Evolutionary conservation across 2,113 vertebrate genomes (phyloP).

Genomic region (Scalopus aquaticus): DNA sequence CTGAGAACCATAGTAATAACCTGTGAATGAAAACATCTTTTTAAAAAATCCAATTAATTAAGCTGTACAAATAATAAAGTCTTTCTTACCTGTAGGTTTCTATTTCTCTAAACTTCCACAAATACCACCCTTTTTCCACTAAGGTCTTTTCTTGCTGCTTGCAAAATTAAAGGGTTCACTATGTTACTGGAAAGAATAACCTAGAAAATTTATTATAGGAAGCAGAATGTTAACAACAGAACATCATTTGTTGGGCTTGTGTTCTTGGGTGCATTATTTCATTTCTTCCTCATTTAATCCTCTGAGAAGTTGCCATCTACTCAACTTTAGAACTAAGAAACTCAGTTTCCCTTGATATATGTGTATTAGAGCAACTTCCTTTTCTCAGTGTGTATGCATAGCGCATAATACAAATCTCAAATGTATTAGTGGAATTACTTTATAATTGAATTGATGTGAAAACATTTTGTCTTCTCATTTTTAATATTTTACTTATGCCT

Average conservation of each 20-base stretch:
- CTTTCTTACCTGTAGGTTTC: constrained; percentile 14
- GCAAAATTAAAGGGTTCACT: neutral
- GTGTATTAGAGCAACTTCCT: neutral
- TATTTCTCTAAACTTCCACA: neutral
- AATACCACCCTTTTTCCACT: neutral
- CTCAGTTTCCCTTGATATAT: neutral
- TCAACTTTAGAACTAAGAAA: neutral
- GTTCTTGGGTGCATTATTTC: neutral
- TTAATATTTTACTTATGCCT: neutral
- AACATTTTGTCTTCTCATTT: neutral
- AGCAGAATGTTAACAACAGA: neutral
- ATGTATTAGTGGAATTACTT: neutral
- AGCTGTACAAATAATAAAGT: neutral
- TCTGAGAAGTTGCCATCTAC: neutral
- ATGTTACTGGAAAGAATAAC: neutral
- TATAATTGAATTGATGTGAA: neutral
- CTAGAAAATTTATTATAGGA: neutral
- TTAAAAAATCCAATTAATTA: constrained; percentile 20
- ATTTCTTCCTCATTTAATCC: neutral
- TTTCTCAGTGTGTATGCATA: neutral
- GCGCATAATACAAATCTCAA: neutral
- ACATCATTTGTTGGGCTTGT: no score
- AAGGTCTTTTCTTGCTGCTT: neutral
- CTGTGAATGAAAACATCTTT: constrained; percentile 56
- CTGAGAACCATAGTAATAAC: constrained; percentile 60